A percentile compares a stretch with the other conserved stretches of the same genome.
phyloP scores from a whole-genome alignment of 2,888 invertebrate species.

The Drosophila cracens region DNA sequence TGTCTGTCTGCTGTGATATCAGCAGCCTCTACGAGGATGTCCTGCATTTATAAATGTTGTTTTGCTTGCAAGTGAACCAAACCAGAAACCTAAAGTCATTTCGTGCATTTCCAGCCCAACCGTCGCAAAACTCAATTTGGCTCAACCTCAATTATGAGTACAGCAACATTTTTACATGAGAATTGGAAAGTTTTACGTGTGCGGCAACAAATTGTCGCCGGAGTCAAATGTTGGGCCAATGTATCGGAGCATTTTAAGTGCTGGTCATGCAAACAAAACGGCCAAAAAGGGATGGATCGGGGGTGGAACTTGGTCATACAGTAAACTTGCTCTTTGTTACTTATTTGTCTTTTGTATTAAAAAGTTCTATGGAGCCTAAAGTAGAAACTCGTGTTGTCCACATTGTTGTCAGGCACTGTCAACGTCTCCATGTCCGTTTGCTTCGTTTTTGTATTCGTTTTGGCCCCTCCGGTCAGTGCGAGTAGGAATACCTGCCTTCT shows the following conservation, averaged over 20 bases:
- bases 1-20: not conserved
- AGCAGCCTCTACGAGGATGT: constrained; percentile 24
- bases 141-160: constrained; percentile 61
- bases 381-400: constrained; percentile 74
- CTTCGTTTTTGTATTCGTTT: constrained; percentile 7
- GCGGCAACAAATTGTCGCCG: constrained; percentile 49
- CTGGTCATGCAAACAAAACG: constrained; percentile 35
- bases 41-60: constrained; percentile 50
- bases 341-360: constrained; percentile 67
- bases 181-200: constrained; percentile 58
- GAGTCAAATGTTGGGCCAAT: constrained; percentile 57
- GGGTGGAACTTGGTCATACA: constrained; percentile 27
- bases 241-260: constrained; percentile 47
- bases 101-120: constrained; percentile 30
- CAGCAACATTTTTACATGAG: constrained; percentile 42
- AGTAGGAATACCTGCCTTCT: not conserved
- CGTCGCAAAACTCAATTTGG: constrained; percentile 43
- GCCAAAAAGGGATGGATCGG: not conserved
- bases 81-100: constrained; percentile 53
- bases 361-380: constrained; percentile 73
- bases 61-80: constrained; percentile 13
- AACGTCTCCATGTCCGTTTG: constrained; percentile 46
- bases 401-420: constrained; percentile 61
- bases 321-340: constrained; percentile 50
- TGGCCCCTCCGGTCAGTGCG: not conserved